A percentile compares a stretch with the other conserved stretches of the same genome.
phyloP scores from a whole-genome alignment of 2,113 vertebrate species.

The Peromyscus leucopus region DNA sequence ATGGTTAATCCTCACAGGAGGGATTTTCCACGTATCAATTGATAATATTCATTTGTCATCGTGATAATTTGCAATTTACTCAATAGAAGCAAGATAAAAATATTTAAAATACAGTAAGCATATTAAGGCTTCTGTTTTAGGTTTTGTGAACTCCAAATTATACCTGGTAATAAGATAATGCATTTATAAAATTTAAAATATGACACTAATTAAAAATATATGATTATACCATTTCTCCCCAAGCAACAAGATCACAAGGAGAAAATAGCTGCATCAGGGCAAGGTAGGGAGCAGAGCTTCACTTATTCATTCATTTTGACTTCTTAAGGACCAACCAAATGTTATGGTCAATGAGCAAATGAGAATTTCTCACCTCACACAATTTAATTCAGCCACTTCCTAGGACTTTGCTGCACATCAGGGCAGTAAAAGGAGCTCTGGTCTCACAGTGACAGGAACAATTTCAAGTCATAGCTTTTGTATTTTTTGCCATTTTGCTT shows the following conservation, averaged over 20 bases:
- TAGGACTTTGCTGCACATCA: neutral
- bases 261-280: neutral
- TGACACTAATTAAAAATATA: neutral
- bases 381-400: neutral
- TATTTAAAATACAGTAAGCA: neutral
- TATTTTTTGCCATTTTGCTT: neutral
- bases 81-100: constrained; percentile 12
- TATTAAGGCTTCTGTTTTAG: neutral
- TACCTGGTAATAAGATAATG: neutral
- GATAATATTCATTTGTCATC: constrained; percentile 1
- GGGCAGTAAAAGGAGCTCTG: neutral
- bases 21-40: neutral
- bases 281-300: neutral
- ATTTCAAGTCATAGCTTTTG: neutral
- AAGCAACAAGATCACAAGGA: neutral
- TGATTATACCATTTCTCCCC: neutral
- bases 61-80: constrained; percentile 13
- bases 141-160: neutral
- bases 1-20: neutral
- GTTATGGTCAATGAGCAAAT: neutral
- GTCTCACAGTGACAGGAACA: neutral
- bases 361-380: neutral
- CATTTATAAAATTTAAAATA: constrained; percentile 17
- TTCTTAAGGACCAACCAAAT: constrained; percentile 10
- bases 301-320: constrained; percentile 20